Evolutionary conservation across 2,113 vertebrate species (phyloP), one percentile per base, ranked within the genome.

Genomic region (Delphinus delphis): DNA sequence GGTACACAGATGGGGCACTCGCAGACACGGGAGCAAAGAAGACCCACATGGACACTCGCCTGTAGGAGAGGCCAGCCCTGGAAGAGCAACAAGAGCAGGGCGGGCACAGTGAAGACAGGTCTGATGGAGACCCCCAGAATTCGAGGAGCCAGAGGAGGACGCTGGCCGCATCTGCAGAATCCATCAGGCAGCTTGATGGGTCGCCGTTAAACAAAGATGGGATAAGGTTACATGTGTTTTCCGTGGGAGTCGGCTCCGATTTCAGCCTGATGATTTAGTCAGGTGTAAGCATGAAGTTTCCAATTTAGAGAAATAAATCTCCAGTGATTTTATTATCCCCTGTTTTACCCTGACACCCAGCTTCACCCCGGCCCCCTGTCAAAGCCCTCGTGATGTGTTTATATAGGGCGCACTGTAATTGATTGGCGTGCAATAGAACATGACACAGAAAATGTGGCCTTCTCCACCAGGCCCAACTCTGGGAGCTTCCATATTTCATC

Each of bases 221-320:
- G 99, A 98, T 99, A 99, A 97, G 98, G 99, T 99, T 99, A 99
- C 99, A 98, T 98, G 99, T 98, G 99, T 98, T 98, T 99, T 99
- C 99, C 98, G 99, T 99, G 99, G 99, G 99, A 99, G 99, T 99
- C 94, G 91, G 99, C 99, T 99, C 99, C 99, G 98, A 99, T 99
- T 99, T 99, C 99, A 99, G 99, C 98, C 98, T 99, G 99, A 99
- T 99, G 99, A 99, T 99, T 99, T 99, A 99, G 99, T 99, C 99
- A 99, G 99, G 99, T 99, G 99, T 99, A 99, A 99, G 99, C 99
- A 99, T 99, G 99, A 99, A 99, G 99, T 99, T 99, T 99, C 99
- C 99, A 99, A 99, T 99, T 99, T 99, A 99, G 99, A 99, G 99
- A 99, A 99, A 99, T 99, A 99, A 99, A 99, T 99, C 99, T 99